Evolutionary conservation across 2,797 vertebrate species (phyloP), one percentile per base, ranked within the genome.

Genomic region (Halcyon leucocephala): DNA sequence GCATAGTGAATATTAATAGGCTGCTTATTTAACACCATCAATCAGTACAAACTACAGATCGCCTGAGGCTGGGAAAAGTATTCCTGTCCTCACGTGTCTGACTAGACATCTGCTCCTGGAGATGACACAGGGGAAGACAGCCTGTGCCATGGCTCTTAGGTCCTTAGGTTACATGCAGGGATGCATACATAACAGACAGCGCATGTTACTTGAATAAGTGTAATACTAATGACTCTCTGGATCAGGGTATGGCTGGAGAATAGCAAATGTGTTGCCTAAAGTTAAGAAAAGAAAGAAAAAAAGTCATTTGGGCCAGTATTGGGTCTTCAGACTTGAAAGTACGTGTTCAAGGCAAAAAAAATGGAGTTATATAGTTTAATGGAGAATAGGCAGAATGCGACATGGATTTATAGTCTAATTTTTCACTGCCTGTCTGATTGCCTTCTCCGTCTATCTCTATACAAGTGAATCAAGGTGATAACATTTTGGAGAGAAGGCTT

Each of bases 401-500:
- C 11, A 5, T 12, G 51, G 78, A 62, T 93, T 93, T 93, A 73
- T 35, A 82, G 81, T 19, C n/a, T 86, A 46, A 84, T 84, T 94
- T 93, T 76, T 92, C 78, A 55, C 66, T 29, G 1, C 69, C 55
- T 76, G 46, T 51, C 91, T 95, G 94, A 90, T 79, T 96, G 93
- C 70, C 44, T 92, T 89, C 86, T 80, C 55, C 65, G 48, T 60
- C 89, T 93, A 58, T 52, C 84, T 78, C 52, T 76, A 2, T 33
- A 15, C 19, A 62, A 90, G 93, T 3, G 42, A 58, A 86, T 4
- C 39, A 54, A 86, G 83, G 78, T 86, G 88, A 72, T 93, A 91
- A 88, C 58, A 31, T 86, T 94, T 76, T 76, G 67, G 81, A 85
- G 77, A 94, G 86, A 80, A 92, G 51, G 62, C n/a, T 89, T 86